Percentiles rank a stretch among this genome's conserved stretches.
phyloP scores from a whole-genome alignment of 2,113 vertebrate species.

The Tragelaphus strepsiceros region DNA sequence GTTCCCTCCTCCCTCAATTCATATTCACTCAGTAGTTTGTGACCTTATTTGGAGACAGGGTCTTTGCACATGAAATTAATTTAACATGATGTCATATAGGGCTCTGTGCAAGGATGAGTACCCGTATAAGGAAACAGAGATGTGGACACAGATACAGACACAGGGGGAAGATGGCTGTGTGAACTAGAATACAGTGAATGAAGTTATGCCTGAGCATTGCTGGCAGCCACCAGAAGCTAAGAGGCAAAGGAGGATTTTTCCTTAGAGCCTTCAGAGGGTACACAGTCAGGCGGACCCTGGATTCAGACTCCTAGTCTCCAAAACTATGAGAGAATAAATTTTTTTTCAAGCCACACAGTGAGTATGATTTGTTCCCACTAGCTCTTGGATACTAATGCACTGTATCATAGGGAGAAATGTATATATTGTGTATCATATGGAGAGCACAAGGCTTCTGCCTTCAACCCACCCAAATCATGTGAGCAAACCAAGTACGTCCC shows the following conservation, averaged over 20 bases:
- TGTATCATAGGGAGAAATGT: background rate
- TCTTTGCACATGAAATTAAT: background rate
- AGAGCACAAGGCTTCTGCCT: background rate
- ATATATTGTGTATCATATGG: background rate
- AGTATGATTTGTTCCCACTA: background rate
- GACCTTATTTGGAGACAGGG: background rate
- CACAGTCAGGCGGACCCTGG: background rate
- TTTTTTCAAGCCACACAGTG: background rate
- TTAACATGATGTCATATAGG: background rate
- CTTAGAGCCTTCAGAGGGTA: background rate
- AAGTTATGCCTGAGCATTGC: background rate
- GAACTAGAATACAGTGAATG: background rate
- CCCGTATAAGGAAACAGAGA: background rate
- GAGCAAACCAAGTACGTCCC: background rate
- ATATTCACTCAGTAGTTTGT: background rate
- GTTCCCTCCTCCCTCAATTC: background rate
- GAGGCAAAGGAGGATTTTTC: background rate
- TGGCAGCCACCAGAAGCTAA: background rate
- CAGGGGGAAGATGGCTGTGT: background rate
- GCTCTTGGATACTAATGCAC: background rate
- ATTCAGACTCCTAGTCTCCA: background rate
- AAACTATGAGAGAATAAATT: background rate
- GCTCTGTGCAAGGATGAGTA: background rate
- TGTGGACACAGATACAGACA: background rate
- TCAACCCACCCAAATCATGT: background rate